These are phyloP conservation scores for Channa maculata DNA, from an alignment of 2,113 vertebrate species.

Conservation along the genomic window DNA sequence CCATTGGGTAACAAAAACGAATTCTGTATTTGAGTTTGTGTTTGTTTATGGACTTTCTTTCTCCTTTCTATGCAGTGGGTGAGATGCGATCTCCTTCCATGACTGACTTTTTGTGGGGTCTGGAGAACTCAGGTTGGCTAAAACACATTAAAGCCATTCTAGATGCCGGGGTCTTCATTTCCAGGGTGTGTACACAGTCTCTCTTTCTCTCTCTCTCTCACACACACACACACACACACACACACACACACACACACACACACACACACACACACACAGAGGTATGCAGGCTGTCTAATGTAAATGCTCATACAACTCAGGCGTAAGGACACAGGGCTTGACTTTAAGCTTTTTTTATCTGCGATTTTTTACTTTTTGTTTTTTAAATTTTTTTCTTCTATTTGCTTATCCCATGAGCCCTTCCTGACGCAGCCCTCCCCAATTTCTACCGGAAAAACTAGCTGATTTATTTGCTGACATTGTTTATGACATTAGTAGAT, in stretches of 20 bases:
- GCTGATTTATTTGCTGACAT: too few relatives aligned
- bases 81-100: slow-evolving; percentile 91
- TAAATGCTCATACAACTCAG: background rate
- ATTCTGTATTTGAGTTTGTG: background rate
- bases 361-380: too few relatives aligned
- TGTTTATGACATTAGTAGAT: too few relatives aligned
- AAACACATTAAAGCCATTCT: slow-evolving; percentile 96
- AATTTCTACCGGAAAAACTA: too few relatives aligned
- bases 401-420: too few relatives aligned
- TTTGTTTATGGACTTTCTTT: background rate
- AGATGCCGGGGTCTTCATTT: slow-evolving; percentile 94
- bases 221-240: background rate
- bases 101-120: slow-evolving; percentile 96
- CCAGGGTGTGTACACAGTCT: slow-evolving; percentile 84
- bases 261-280: background rate
- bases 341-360: too few relatives aligned
- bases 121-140: slow-evolving; percentile 96
- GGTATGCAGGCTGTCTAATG: too few relatives aligned
- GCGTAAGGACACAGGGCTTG: background rate
- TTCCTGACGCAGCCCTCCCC: too few relatives aligned
- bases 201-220: slow-evolving; percentile 1
- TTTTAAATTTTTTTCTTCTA: too few relatives aligned
- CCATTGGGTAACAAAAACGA: too few relatives aligned
- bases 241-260: background rate
- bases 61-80: slow-evolving; percentile 83